phyloP scores from a whole-genome alignment of 1,140 invertebrate species.

The Apis dorsata region DNA sequence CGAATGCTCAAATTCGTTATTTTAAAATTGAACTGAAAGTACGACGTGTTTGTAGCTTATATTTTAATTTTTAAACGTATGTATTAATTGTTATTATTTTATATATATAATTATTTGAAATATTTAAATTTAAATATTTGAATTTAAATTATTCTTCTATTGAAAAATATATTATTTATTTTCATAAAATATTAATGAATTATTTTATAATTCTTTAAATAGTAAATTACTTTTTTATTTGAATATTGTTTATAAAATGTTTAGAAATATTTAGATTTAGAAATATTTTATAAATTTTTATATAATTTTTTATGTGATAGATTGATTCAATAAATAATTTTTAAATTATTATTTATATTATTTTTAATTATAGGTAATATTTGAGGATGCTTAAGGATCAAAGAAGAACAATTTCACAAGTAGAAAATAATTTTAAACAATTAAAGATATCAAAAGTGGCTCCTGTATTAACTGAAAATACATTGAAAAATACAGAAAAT shows the following conservation, averaged over 20 bases:
- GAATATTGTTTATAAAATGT: background rate
- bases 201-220: background rate
- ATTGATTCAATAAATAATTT: background rate
- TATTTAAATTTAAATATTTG: background rate
- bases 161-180: background rate
- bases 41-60: background rate
- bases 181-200: background rate
- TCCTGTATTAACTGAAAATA: constrained; percentile 21
- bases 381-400: constrained; percentile 53
- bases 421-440: constrained; percentile 49
- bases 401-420: constrained; percentile 13
- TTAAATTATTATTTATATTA: background rate
- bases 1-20: constrained; percentile 43
- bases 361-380: constrained; percentile 1
- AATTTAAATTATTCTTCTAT: background rate
- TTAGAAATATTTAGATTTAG: too few species aligned
- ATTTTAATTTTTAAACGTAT: constrained; percentile 7
- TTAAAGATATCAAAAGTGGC: constrained; percentile 49
- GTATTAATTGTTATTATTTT: background rate
- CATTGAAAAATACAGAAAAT: constrained; percentile 5
- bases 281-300: background rate
- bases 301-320: background rate
- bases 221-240: background rate
- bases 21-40: constrained; percentile 21
- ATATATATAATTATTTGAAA: background rate